Base-by-base conservation (phyloP, 2,797 vertebrate genomes). In the Bufotes viridis region DNA sequence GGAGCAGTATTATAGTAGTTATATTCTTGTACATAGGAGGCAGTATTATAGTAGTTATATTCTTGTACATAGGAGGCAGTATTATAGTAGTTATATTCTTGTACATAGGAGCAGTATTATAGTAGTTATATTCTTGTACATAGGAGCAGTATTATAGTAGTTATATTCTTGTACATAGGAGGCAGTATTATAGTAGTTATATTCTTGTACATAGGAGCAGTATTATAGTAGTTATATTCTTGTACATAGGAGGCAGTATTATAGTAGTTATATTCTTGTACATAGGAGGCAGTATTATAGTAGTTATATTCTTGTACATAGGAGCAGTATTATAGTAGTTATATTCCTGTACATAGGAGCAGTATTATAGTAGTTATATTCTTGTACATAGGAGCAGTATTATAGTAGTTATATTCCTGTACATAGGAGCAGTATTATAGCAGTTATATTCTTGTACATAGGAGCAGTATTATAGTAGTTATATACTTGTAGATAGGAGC, bases 191-290 rank as follows among this genome's bases (percentile, higher is more conserved):
- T 72, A 72, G 69, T 42, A 72, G 69, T 72, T 72, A 72, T 72
- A 42, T 72, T 72, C 69, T 42, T 42, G 69, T 42, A 42, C 6
- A 72, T 72, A 72, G 69, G 69, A 42, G 29, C 69, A 72, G 69
- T 72, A 72, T 72, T 72, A 72, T 72, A 72, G 29, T 42, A 72
- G 69, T 72, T 72, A 72, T 72, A 72, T 72, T 72, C 69, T 42
- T 72, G 69, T 72, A 72, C 6, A 72, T 72, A 72, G 29, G 29
- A 42, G 29, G 70, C 34, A 42, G 67, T 70, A 34, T 34, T 70
- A 70, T 34, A 70, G 67, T 34, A 70, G 67, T 70, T 70, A 70
- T 70, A 70, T 70, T 70, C 26, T 17, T 70, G 67, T 70, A 70
- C 7, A 70, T 70, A 70, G 67, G 67, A 18, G 29, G 26, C 67